These are phyloP conservation scores for Xestobium rufovillosum DNA, from an alignment of 2,888 invertebrate genomes.

Conservation along the genomic window DNA sequence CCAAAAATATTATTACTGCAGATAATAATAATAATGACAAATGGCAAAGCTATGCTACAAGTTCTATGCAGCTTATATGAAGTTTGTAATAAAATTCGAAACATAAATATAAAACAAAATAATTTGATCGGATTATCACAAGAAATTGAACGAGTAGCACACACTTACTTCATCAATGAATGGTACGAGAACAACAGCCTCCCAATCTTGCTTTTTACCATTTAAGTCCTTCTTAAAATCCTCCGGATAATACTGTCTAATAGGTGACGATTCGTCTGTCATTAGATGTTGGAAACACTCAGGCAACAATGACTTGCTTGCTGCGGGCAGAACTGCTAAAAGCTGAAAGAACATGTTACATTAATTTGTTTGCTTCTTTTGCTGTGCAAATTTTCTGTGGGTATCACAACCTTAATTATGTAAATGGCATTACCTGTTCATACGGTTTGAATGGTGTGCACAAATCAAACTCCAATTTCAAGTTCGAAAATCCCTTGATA, in stretches of 20 bases:
- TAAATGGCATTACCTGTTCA: constrained; percentile 57
- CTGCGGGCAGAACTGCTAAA: constrained; percentile 78
- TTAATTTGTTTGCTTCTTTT: constrained; percentile 3
- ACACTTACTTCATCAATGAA: constrained; percentile 74
- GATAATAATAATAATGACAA: too few relatives aligned
- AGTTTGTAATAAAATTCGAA: not conserved
- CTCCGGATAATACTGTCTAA: constrained; percentile 83
- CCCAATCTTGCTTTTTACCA: constrained; percentile 95
- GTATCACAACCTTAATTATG: too few relatives aligned
- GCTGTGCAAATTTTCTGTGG: too few relatives aligned
- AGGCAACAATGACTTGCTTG: constrained; percentile 74
- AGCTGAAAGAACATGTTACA: constrained; percentile 47
- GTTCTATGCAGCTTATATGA: not conserved
- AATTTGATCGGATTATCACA: constrained; percentile 3
- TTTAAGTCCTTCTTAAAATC: constrained; percentile 92
- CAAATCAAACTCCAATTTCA: constrained; percentile 70
- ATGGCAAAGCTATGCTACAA: too few relatives aligned
- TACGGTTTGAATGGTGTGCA: constrained; percentile 89
- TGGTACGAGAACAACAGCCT: constrained; percentile 87
- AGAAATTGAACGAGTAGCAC: not conserved
- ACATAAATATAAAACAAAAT: constrained; percentile 5
- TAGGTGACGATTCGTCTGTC: constrained; percentile 67
- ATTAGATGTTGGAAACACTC: constrained; percentile 70
- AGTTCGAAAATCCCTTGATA: constrained; percentile 66
- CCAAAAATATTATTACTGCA: too few relatives aligned